A percentile compares a stretch with the other conserved stretches of the same genome.
phyloP scores from a whole-genome alignment of 2,888 invertebrate species.

The Nemurella pictetii region DNA sequence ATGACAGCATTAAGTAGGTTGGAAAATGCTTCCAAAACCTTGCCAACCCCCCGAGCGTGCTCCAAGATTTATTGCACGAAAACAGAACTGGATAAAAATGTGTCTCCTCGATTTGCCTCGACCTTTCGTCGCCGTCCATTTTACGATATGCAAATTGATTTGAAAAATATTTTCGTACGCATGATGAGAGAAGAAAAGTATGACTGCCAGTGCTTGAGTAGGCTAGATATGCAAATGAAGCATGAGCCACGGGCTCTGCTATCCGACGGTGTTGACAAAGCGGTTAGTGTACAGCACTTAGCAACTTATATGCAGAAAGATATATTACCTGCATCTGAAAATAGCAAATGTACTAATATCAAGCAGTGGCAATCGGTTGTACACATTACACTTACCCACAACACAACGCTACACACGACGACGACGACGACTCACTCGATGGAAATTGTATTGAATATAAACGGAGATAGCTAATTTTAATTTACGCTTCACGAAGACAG shows the following conservation, averaged over 20 bases:
- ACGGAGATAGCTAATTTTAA: background rate
- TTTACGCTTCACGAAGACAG: no score
- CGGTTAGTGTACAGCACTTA: background rate
- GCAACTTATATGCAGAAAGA: background rate
- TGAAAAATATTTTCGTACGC: background rate
- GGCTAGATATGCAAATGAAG: background rate
- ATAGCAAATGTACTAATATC: background rate
- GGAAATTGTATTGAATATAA: background rate
- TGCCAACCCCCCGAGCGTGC: background rate
- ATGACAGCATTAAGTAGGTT: constrained; percentile 20
- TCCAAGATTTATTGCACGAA: background rate
- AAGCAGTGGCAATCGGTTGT: background rate
- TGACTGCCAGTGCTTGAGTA: no score
- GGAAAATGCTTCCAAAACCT: background rate
- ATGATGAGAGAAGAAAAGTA: background rate
- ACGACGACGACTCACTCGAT: background rate
- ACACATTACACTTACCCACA: no score
- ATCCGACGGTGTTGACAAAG: background rate
- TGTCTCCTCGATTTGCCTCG: background rate
- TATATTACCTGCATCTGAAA: background rate
- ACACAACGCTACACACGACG: no score
- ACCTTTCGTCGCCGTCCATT: background rate
- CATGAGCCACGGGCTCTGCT: background rate
- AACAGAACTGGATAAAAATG: background rate
- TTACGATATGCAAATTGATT: background rate